A percentile compares a stretch with the other conserved stretches of the same genome.
Conservation (phyloP, 1,140 invertebrate species). For the Drosophila persimilis region DNA sequence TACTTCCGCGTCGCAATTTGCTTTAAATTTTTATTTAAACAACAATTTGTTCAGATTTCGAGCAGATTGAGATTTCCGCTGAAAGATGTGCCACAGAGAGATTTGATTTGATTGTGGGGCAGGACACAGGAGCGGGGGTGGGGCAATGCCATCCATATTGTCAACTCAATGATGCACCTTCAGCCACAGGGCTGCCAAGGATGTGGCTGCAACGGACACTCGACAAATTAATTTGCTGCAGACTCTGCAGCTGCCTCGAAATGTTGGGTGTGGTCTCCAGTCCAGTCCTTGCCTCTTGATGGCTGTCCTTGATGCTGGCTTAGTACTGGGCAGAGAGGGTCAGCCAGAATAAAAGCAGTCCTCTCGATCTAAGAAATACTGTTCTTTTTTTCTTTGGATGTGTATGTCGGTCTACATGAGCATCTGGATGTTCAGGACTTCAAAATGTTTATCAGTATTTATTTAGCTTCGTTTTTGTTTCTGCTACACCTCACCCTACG, state of each 20-base stretch:
- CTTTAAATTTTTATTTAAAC: conserved; percentile 73
- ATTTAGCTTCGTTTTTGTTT: no score
- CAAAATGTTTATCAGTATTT: no score
- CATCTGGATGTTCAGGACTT: no score
- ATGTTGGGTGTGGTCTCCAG: conserved; percentile 46
- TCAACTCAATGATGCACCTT: conserved; percentile 41
- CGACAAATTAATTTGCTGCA: conserved; percentile 72
- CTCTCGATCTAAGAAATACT: no score
- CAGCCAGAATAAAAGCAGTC: no score
- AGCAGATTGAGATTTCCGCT: conserved; percentile 55
- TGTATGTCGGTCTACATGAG: no score
- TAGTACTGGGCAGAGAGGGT: neutral
- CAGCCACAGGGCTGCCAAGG: conserved; percentile 31
- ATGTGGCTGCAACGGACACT: conserved; percentile 62
- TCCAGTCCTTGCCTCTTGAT: conserved; percentile 27
- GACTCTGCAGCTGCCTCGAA: conserved; percentile 41
- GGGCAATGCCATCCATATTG: conserved; percentile 9
- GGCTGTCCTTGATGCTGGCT: conserved; percentile 17
- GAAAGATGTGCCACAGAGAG: conserved; percentile 13
- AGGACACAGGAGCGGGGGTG: neutral
- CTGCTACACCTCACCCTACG: no score
- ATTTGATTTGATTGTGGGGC: conserved; percentile 1
- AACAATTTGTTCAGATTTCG: conserved; percentile 60
- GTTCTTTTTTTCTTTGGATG: no score
- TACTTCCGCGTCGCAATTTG: conserved; percentile 66